These are phyloP conservation scores for Caenorhabditis drosophilae DNA, from an alignment of 2,888 invertebrate genomes.

Conservation along the genomic window DNA sequence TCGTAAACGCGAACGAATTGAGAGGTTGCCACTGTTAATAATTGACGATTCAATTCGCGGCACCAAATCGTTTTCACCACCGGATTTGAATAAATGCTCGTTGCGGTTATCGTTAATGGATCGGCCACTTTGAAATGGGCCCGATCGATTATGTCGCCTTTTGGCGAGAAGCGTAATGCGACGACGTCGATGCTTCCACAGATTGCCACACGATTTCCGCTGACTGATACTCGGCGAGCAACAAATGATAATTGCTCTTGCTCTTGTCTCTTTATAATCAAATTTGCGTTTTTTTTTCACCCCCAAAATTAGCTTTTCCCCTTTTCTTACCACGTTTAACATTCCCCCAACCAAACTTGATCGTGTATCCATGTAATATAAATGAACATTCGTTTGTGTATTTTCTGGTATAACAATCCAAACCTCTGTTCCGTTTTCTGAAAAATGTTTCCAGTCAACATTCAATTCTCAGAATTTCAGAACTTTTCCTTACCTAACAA, in stretches of 20 bases:
- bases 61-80: conserved; percentile 36
- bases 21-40: conserved; percentile 24
- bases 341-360: background rate
- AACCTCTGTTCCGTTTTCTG: conserved; percentile 27
- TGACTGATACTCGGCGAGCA: conserved; percentile 21
- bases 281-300: no score
- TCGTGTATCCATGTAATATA: conserved; percentile 27
- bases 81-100: conserved; percentile 33
- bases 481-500: no score
- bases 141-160: conserved; percentile 40
- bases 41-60: background rate
- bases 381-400: conserved; percentile 9
- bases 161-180: conserved; percentile 33
- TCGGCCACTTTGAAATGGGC: conserved; percentile 23
- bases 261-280: conserved; percentile 20
- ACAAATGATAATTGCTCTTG: conserved; percentile 41
- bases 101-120: conserved; percentile 4
- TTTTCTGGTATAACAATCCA: conserved; percentile 19
- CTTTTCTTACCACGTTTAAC: background rate
- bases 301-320: no score
- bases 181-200: conserved; percentile 40
- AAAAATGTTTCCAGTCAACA: no score
- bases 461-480: no score
- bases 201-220: conserved; percentile 35
- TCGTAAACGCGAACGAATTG: conserved; percentile 46